Evolutionary conservation across 2,113 vertebrate genomes (phyloP), one percentile per base, ranked within the genome.

Genomic region (Stegastes partitus): DNA sequence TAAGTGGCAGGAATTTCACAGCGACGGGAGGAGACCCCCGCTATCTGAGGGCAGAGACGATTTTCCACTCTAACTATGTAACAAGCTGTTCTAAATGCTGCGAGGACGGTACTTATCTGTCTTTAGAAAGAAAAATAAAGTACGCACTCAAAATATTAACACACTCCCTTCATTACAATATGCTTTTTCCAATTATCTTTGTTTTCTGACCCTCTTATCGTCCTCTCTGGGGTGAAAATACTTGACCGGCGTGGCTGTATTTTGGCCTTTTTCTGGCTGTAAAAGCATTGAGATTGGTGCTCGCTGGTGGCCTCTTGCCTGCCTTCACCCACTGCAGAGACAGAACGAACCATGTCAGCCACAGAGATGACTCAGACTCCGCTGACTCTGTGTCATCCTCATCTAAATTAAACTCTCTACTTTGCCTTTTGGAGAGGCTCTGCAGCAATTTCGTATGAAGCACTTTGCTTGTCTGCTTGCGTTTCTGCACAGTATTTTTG

Each of bases 1-100:
- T 87, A 91, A 94, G 93, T 86, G 88, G 85, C 86, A 88, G 91
- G 93, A 91, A 94, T 95, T 59, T 90, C 76, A 79, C 89, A 86
- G 88, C 88, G 74, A 57, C 42, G 28, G 22, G 34, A 82, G 84
- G 82, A 79, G 88, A 75, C 84, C 83, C 83, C 75, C 50, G 47
- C 53, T 74, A 75, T 90, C 81, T 77, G 75, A 87, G 86, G 87
- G 71, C 83, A 87, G 59, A 53, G 65, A 64, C 45, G 45, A 83
- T 81, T 91, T 93, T 93, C 93, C 89, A 90, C 75, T 86, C 65
- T 63, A 71, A 74, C 75, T 73, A 73, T 51, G 49, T 71, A 71
- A 85, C 65, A 59, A 80, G 79, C 67, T 53, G 47, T 39, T 67
- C 77, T 66, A 44, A 68, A 45, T 7, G 23, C 79, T 51, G 61